These are phyloP conservation scores for Halictus ligatus DNA, from an alignment of 2,888 invertebrate genomes.

Conservation along the genomic window DNA sequence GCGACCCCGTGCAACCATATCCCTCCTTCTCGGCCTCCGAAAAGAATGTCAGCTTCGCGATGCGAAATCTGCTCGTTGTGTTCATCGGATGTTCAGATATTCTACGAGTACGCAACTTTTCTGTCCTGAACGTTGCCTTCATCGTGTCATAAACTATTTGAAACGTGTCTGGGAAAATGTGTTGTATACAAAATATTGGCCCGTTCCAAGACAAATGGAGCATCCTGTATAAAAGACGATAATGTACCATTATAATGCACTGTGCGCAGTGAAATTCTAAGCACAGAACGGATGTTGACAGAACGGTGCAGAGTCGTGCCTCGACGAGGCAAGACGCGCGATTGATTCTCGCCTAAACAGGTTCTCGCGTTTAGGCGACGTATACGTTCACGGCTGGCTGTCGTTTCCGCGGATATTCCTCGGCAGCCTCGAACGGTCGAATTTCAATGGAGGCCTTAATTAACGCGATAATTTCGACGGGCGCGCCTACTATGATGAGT, in stretches of 20 bases:
- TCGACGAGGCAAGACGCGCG: not conserved
- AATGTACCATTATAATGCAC: not conserved
- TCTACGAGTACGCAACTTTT: no score
- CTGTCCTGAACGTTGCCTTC: no score
- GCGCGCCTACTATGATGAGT: not conserved
- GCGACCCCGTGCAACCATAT: not conserved
- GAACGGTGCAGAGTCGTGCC: not conserved
- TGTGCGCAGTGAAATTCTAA: not conserved
- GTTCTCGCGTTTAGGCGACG: conserved; percentile 1
- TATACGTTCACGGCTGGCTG: conserved; percentile 23
- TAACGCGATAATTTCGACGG: conserved; percentile 71
- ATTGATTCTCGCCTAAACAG: conserved; percentile 11
- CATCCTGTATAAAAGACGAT: no score
- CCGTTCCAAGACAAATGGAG: no score
- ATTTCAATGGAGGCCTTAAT: conserved; percentile 73
- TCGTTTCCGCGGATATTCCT: conserved; percentile 14
- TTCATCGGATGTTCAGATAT: not conserved
- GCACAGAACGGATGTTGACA: not conserved
- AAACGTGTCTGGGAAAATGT: no score
- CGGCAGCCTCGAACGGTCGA: conserved; percentile 45
- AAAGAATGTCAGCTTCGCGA: not conserved
- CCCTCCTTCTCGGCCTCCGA: not conserved
- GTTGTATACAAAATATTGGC: no score
- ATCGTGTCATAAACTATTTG: no score
- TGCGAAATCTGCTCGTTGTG: not conserved